Conservation (phyloP, 1,140 invertebrate species). For the Drosophila arizonae region DNA sequence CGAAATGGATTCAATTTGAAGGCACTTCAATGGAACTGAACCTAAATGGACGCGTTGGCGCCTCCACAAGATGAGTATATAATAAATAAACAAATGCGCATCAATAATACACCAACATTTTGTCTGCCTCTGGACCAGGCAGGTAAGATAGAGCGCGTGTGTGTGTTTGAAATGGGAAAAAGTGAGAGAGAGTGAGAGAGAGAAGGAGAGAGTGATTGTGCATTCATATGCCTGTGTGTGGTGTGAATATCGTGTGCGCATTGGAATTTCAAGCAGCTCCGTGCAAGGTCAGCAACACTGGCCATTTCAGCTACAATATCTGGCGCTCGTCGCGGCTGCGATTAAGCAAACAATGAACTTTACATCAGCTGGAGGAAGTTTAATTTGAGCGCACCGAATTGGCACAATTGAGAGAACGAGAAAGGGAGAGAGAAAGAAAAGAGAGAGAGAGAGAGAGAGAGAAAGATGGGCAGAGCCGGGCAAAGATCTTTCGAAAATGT, state of each 20-base stretch:
- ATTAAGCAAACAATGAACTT: constrained; percentile 68
- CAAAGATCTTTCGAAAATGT: constrained; percentile 16
- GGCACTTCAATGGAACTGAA: constrained; percentile 36
- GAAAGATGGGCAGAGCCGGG: not conserved
- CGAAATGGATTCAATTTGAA: constrained; percentile 28
- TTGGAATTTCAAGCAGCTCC: constrained; percentile 43
- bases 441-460: not conserved
- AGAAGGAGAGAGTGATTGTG: constrained; percentile 1
- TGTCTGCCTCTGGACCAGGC: constrained; percentile 5
- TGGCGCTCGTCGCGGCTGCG: constrained; percentile 17
- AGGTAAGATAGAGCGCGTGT: not conserved
- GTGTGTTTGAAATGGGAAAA: not conserved
- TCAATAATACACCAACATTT: constrained; percentile 20
- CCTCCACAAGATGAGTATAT: constrained; percentile 27
- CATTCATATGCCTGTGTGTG: constrained; percentile 8
- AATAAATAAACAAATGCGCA: constrained; percentile 40
- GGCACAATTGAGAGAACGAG: constrained; percentile 1
- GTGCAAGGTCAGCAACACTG: constrained; percentile 27
- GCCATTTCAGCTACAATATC: constrained; percentile 4
- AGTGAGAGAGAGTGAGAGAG: not conserved
- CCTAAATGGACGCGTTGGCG: constrained; percentile 18
- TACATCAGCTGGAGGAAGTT: constrained; percentile 50
- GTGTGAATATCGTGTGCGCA: constrained; percentile 12
- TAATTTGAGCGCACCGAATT: constrained; percentile 10
- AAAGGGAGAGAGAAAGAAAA: not conserved